phyloP scores from a whole-genome alignment of 1,140 invertebrate species.

The Parapsyche elsis region DNA sequence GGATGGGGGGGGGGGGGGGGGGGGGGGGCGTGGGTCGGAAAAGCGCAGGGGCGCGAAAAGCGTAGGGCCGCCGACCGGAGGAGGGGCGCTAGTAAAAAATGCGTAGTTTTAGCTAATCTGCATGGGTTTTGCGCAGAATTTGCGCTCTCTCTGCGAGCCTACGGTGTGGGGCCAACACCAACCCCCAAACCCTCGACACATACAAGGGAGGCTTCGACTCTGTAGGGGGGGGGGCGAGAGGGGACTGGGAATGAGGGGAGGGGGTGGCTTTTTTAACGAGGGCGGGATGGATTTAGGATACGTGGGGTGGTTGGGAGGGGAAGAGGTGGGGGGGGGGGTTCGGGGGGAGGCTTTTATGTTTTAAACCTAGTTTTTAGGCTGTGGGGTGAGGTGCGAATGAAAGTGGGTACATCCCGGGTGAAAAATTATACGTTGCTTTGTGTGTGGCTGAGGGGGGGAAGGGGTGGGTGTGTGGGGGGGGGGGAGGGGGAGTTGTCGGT shows the following conservation, averaged over 20 bases:
- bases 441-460: constrained; percentile 18
- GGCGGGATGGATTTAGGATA: constrained; percentile 56
- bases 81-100: constrained; percentile 64
- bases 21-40: constrained; percentile 56
- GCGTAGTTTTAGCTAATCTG: constrained; percentile 71
- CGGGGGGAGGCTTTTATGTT: constrained; percentile 52
- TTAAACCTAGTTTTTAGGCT: constrained; percentile 56
- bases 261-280: constrained; percentile 54
- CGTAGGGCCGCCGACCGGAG: constrained; percentile 57
- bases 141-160: constrained; percentile 47
- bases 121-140: constrained; percentile 60
- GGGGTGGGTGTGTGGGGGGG: not conserved
- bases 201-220: constrained; percentile 29
- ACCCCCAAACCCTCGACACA: not conserved
- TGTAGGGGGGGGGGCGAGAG: too few species aligned
- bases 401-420: constrained; percentile 47
- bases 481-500: constrained; percentile 51
- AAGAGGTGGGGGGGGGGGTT: not conserved
- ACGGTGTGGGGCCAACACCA: constrained; percentile 32
- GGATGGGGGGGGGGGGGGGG: constrained; percentile 49
- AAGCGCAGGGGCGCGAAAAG: constrained; percentile 54
- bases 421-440: constrained; percentile 55
- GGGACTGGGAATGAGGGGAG: not conserved
- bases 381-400: constrained; percentile 49
- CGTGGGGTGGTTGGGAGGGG: constrained; percentile 29